Evolutionary conservation across 2,113 vertebrate species (phyloP).

Genomic region (Tetrax tetrax): DNA sequence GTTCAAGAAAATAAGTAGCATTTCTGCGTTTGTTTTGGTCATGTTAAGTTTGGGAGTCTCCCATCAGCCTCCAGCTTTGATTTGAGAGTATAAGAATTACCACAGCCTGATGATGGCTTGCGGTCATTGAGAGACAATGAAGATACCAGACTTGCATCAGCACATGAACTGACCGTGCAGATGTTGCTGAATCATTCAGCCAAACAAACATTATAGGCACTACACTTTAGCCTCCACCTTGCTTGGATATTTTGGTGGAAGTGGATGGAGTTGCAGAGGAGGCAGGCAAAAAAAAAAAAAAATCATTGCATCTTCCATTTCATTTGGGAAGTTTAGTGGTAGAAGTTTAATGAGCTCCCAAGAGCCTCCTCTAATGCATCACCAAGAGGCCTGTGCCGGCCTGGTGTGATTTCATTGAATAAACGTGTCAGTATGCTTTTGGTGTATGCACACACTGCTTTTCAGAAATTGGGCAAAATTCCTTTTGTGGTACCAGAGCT

Average conservation of each 20-base stretch:
- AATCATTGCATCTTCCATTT: background rate
- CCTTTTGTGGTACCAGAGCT: background rate
- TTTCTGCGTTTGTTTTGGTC: background rate
- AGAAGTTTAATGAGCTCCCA: background rate
- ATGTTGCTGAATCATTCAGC: background rate
- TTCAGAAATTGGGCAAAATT: background rate
- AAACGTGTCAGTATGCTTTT: background rate
- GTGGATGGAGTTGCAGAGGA: background rate
- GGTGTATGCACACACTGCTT: background rate
- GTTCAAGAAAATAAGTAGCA: background rate
- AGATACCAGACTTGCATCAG: background rate
- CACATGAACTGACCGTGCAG: background rate
- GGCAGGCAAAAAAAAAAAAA: background rate
- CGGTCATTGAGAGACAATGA: background rate
- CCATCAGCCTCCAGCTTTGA: background rate
- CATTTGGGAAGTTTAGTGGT: background rate
- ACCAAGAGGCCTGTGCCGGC: fast-evolving
- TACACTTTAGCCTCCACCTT: background rate
- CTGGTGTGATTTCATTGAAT: background rate
- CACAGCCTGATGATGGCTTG: background rate
- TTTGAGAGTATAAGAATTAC: background rate
- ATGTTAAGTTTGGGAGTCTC: background rate
- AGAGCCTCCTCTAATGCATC: background rate
- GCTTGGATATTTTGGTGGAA: background rate
- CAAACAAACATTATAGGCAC: background rate